These are phyloP conservation scores for Liolophura sinensis DNA, from an alignment of 1,140 invertebrate genomes.

Conservation along the genomic window DNA sequence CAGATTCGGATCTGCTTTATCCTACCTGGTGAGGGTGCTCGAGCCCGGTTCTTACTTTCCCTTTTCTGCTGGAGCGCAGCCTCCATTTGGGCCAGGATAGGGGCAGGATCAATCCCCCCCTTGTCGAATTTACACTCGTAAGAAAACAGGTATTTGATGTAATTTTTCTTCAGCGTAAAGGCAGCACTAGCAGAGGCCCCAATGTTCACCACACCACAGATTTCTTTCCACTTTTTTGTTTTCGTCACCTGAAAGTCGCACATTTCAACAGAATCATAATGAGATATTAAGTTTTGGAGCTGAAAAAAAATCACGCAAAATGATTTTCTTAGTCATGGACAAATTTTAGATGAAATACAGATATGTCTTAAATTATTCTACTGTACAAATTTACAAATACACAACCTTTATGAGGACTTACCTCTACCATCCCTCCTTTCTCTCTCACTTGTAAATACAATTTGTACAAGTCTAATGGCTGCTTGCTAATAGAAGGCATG, in stretches of 20 bases:
- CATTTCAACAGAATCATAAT: no score
- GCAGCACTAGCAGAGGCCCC: conserved; percentile 95
- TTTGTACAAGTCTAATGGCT: conserved; percentile 95
- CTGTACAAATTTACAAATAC: neutral
- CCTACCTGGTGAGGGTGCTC: conserved; percentile 54
- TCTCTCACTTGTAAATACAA: conserved; percentile 95
- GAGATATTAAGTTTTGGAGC: no score
- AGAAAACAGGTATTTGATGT: conserved; percentile 93
- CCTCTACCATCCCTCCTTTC: conserved; percentile 95
- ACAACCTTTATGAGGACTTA: conserved; percentile 65
- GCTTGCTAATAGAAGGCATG: conserved; percentile 96
- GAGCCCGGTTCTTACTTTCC: conserved; percentile 46
- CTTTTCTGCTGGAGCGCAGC: conserved; percentile 51
- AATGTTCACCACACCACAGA: conserved; percentile 88
- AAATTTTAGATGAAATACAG: no score
- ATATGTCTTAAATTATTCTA: no score
- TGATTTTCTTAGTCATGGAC: no score
- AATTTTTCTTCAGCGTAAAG: conserved; percentile 95
- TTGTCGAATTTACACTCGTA: conserved; percentile 97
- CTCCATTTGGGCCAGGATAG: conserved; percentile 85
- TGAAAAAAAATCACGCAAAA: no score
- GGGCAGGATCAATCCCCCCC: conserved; percentile 91
- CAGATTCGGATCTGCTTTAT: neutral
- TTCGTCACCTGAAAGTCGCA: conserved; percentile 81
- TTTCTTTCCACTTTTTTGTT: conserved; percentile 98